phyloP scores from a whole-genome alignment of 2,888 invertebrate genomes.

The Hypolimnas misippus region DNA sequence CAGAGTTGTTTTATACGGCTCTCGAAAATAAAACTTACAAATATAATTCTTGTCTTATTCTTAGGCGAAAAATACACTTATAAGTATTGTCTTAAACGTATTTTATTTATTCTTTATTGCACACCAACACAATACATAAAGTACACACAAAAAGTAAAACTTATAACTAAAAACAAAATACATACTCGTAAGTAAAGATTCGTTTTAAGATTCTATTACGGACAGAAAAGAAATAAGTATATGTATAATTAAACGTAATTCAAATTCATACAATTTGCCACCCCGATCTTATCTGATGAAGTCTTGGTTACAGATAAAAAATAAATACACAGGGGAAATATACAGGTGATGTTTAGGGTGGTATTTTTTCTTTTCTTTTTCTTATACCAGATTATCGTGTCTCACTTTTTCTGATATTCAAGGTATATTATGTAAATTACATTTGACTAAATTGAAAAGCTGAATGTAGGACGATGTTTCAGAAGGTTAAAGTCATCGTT shows the following conservation, averaged over 20 bases:
- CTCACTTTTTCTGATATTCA: background rate
- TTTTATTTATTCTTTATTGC: too few species aligned
- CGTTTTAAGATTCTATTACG: too few species aligned
- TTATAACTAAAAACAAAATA: too few species aligned
- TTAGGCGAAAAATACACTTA: too few species aligned
- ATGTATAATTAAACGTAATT: constrained; percentile 8
- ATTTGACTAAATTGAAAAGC: background rate
- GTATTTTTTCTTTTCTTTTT: background rate
- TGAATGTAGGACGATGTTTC: background rate
- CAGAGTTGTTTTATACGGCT: too few species aligned
- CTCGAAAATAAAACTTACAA: too few species aligned
- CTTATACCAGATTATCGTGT: constrained; percentile 10
- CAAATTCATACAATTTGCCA: constrained; percentile 1
- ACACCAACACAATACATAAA: too few species aligned
- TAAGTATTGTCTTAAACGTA: too few species aligned
- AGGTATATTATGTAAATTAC: background rate
- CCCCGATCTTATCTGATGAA: constrained; percentile 6
- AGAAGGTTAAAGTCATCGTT: too few species aligned
- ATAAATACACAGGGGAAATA: constrained; percentile 11
- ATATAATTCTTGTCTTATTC: too few species aligned
- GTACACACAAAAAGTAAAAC: too few species aligned
- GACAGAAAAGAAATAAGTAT: background rate
- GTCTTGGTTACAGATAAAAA: constrained; percentile 19
- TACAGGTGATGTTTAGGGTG: background rate
- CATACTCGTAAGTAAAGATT: too few species aligned